phyloP scores from a whole-genome alignment of 2,888 invertebrate genomes.

The Cantharis rustica region DNA sequence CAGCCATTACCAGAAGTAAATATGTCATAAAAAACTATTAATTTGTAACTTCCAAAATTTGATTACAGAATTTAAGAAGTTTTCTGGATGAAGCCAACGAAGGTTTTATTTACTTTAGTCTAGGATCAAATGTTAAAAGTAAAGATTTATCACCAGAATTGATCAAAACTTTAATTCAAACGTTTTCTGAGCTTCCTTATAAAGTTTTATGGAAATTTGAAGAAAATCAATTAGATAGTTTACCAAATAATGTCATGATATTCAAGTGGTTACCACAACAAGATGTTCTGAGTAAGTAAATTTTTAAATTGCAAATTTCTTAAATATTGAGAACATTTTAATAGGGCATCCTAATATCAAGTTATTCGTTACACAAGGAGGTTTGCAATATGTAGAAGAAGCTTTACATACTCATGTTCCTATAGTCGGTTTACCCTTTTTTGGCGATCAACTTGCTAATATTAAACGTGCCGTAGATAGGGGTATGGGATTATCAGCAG shows the following conservation, averaged over 20 bases:
- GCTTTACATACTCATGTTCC: not conserved
- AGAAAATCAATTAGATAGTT: slow-evolving; percentile 39
- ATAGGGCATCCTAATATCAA: not conserved
- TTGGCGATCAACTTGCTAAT: not conserved
- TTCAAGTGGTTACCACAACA: slow-evolving; percentile 55
- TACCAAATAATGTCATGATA: slow-evolving; percentile 52
- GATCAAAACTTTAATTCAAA: slow-evolving; percentile 44
- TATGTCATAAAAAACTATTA: not conserved
- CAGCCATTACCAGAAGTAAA: slow-evolving; percentile 42
- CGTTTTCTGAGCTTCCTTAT: slow-evolving; percentile 53
- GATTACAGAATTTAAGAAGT: not conserved
- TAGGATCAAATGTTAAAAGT: slow-evolving; percentile 8
- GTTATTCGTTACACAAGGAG: slow-evolving; percentile 21
- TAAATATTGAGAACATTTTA: not conserved
- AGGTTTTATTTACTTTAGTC: slow-evolving; percentile 34
- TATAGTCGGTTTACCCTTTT: not conserved
- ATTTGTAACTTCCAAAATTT: not conserved
- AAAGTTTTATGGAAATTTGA: slow-evolving; percentile 58
- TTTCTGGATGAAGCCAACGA: not conserved
- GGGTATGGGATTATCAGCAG: not conserved
- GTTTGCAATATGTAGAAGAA: not conserved
- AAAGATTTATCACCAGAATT: slow-evolving; percentile 35
- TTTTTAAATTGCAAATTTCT: not conserved
- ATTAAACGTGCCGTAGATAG: not conserved
- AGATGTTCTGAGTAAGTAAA: slow-evolving; percentile 50